Evolutionary conservation across 2,113 vertebrate species (phyloP).

Genomic region (Catharus bicknelli): DNA sequence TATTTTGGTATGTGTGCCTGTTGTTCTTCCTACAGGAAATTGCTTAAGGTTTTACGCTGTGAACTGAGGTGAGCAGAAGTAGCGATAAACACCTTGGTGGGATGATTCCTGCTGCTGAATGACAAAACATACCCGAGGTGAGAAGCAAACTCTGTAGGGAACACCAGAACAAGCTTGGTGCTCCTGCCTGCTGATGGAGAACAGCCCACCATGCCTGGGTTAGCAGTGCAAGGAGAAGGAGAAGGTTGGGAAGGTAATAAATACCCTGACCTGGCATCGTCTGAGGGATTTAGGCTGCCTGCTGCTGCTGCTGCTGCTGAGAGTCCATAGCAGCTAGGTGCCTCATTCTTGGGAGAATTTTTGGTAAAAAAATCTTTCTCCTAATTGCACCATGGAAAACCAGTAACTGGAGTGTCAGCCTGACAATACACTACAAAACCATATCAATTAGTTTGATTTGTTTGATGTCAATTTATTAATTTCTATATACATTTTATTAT

Average conservation of each 20-base stretch:
- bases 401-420: not conserved
- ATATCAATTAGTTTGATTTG: not conserved
- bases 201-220: not conserved
- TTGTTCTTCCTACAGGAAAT: not conserved
- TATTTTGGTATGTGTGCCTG: not conserved
- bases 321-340: not conserved
- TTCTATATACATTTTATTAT: not conserved
- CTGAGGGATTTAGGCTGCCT: conserved; percentile 1
- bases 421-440: not conserved
- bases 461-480: not conserved
- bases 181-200: not conserved
- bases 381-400: not conserved
- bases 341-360: not conserved
- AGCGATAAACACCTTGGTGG: not conserved
- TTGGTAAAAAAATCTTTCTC: not conserved
- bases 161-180: not conserved
- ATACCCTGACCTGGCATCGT: not conserved
- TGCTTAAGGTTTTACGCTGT: not conserved
- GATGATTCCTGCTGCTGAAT: not conserved
- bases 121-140: not conserved
- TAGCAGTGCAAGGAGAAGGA: not conserved
- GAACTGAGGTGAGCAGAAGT: not conserved
- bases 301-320: not conserved
- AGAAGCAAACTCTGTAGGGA: not conserved
- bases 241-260: not conserved